A percentile compares a stretch with the other conserved stretches of the same genome.
Conservation (phyloP, 2,797 vertebrate genomes). For the Ibycter americanus region DNA sequence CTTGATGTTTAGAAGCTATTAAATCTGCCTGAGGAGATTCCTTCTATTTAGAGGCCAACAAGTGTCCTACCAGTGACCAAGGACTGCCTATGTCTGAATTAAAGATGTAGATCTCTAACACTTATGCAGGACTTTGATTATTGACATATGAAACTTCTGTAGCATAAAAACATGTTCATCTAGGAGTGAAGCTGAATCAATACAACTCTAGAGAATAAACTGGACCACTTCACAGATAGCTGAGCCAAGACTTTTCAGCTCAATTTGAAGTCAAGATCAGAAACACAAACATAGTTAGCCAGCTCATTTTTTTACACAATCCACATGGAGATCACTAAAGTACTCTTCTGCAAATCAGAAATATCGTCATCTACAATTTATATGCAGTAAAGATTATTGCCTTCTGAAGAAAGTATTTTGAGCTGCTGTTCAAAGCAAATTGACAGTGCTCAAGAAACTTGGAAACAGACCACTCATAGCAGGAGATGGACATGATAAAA, state of each 20-base stretch:
- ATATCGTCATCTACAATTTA: not conserved
- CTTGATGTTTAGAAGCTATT: not conserved
- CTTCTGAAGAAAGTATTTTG: not conserved
- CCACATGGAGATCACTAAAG: not conserved
- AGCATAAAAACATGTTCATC: not conserved
- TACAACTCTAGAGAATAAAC: not conserved
- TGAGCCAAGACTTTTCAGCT: not conserved
- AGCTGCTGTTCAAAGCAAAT: not conserved
- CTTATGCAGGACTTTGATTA: not conserved
- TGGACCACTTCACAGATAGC: not conserved
- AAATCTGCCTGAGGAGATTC: not conserved
- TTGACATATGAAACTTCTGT: not conserved
- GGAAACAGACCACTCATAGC: not conserved
- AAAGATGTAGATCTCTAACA: not conserved
- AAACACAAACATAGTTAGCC: not conserved
- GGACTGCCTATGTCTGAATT: not conserved
- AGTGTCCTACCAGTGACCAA: not conserved
- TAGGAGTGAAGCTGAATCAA: not conserved
- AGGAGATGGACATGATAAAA: not conserved
- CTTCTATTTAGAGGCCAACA: not conserved
- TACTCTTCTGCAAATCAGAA: not conserved
- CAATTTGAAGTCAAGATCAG: constrained; percentile 12
- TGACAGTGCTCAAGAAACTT: not conserved
- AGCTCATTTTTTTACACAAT: not conserved
- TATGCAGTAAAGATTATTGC: not conserved